Base-by-base conservation (phyloP, 2,797 vertebrate genomes). In the Poeciliopsis infans region DNA sequence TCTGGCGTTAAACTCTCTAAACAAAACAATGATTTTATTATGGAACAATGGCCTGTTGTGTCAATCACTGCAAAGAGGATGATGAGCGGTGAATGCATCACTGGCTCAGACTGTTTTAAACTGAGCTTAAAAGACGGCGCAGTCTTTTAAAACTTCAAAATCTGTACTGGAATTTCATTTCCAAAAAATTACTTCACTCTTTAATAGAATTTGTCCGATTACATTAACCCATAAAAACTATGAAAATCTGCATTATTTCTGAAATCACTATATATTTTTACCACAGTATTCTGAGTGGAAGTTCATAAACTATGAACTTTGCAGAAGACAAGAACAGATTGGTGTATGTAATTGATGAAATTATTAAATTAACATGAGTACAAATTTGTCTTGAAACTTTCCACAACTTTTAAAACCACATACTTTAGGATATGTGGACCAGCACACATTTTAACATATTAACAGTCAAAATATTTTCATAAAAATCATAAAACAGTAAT, bases 111-210 rank as follows among this genome's bases (percentile, higher is more conserved):
- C 64, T 70, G 68, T 70, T 85, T 81, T 83, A 87, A 86, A 87
- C 72, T 31, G 31, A 87, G 78, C 41, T 72, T 70, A 47, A 71
- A 69, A 83, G 70, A 76, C 43, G 55, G 47, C 55, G 43, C 25
- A 46, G 74, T 46, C 68, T 74, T 83, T 73, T 84, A 70, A 45
- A 70, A 70, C 25, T 13, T 45, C 4, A 70, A 45, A 25, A 43
- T 45, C n/a, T 45, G 25, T 28, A 45, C 15, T n/a, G 25, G 25
- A 86, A 88, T 81, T 76, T 53, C 77, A 82, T 8, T 83, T 78
- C 51, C 47, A 74, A 87, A 79, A 81, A 77, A 46, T 76, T 72
- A 53, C 85, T 90, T 87, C 72, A 81, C 79, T 88, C 68, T 74
- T 85, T 79, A n/a, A 16, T 70, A 70, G 5, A 70, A 20, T 39